Conservation (phyloP, 2,888 invertebrate species). For the Phania funesta region DNA sequence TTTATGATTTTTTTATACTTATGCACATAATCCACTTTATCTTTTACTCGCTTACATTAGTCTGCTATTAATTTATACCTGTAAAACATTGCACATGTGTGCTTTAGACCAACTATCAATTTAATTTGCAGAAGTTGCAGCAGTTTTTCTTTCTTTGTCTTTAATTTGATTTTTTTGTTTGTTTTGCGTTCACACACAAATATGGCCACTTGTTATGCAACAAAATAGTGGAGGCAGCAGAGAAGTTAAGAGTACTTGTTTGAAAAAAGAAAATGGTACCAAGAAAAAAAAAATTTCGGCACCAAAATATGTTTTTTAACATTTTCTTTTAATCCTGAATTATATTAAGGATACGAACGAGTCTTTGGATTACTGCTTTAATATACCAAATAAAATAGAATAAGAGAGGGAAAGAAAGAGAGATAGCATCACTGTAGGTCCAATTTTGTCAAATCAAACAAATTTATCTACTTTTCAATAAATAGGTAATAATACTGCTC, state of each 20-base stretch:
- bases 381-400: no score
- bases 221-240: neutral
- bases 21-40: conserved; percentile 24
- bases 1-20: neutral
- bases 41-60: conserved; percentile 22
- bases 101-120: conserved; percentile 18
- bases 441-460: no score
- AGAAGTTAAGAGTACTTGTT: neutral
- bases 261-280: neutral
- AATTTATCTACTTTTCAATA: no score
- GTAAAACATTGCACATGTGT: conserved; percentile 44
- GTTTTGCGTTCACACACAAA: neutral
- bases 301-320: no score
- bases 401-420: no score
- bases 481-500: no score
- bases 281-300: neutral
- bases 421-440: no score
- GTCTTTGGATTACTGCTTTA: no score
- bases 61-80: neutral
- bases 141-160: conserved; percentile 4
- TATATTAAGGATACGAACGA: no score
- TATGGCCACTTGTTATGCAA: conserved; percentile 36
- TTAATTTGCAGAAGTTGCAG: conserved; percentile 56
- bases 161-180: no score
- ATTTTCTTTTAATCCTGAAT: no score